A percentile compares a stretch with the other conserved stretches of the same genome.
These are phyloP conservation scores for Styela clava DNA, from an alignment of 23 tunicate species.

Conservation along the genomic window DNA sequence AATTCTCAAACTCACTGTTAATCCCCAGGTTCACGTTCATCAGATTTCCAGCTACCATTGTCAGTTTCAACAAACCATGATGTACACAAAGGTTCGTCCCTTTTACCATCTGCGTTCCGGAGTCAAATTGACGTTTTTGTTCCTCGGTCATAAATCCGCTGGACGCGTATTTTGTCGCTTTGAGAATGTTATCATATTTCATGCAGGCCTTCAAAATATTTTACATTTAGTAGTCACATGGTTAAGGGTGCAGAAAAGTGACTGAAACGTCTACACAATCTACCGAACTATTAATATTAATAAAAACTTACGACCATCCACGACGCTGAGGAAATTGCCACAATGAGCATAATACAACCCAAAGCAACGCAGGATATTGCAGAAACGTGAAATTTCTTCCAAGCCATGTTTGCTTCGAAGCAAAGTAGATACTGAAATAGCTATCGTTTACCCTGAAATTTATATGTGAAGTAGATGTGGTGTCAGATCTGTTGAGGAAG, in stretches of 20 bases:
- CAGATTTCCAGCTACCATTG: neutral
- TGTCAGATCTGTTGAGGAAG: too few relatives aligned
- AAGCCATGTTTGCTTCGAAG: too few relatives aligned
- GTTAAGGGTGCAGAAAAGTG: too few relatives aligned
- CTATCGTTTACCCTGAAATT: too few relatives aligned
- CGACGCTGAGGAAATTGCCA: neutral
- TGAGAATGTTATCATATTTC: neutral
- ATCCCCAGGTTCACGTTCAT: neutral
- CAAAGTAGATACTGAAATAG: too few relatives aligned
- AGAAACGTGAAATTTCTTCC: neutral
- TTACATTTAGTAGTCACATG: too few relatives aligned
- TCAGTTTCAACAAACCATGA: neutral
- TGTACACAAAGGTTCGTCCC: neutral
- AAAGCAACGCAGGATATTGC: neutral
- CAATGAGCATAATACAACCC: neutral
- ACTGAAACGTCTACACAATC: too few relatives aligned
- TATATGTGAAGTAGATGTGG: too few relatives aligned
- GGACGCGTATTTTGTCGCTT: neutral
- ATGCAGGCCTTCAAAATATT: neutral
- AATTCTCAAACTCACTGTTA: neutral
- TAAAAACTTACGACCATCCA: constrained; percentile 2
- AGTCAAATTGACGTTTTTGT: neutral
- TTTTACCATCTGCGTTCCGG: neutral
- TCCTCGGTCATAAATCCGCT: too few relatives aligned
- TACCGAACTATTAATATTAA: neutral